phyloP scores from a whole-genome alignment of 2,113 vertebrate species.

The Lota lota region DNA sequence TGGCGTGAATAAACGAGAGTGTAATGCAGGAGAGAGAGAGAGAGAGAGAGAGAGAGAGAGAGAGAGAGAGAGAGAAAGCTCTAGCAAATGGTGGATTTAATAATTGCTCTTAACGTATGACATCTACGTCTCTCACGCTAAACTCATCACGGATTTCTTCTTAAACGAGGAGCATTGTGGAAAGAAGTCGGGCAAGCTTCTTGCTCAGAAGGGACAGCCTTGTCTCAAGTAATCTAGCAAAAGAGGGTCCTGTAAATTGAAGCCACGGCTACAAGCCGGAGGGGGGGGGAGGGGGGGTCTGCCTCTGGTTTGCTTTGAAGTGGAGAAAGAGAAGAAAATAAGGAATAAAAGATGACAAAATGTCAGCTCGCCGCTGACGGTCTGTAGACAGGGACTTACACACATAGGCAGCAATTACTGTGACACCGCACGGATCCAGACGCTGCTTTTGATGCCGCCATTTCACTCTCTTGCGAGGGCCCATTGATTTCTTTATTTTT shows the following conservation, averaged over 20 bases:
- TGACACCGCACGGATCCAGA: conserved; percentile 53
- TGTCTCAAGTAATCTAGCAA: conserved; percentile 58
- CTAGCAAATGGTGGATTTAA: conserved; percentile 42
- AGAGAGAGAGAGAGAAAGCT: conserved; percentile 19
- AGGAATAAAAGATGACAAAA: conserved; percentile 70
- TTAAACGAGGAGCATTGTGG: conserved; percentile 58
- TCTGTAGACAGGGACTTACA: conserved; percentile 61
- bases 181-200: conserved; percentile 61
- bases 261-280: conserved; percentile 36
- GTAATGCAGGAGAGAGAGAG: not conserved
- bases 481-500: conserved; percentile 21
- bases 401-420: conserved; percentile 70
- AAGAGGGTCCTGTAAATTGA: conserved; percentile 71
- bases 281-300: conserved; percentile 15
- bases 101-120: conserved; percentile 63
- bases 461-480: conserved; percentile 50
- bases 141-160: conserved; percentile 67
- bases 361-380: conserved; percentile 54
- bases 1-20: no score
- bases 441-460: conserved; percentile 65
- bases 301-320: conserved; percentile 56
- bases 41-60: conserved; percentile 12
- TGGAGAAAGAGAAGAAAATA: conserved; percentile 48
- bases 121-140: conserved; percentile 59
- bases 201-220: conserved; percentile 41